These are phyloP conservation scores for Lagodon rhomboides DNA, from an alignment of 2,797 vertebrate species.

Conservation along the genomic window DNA sequence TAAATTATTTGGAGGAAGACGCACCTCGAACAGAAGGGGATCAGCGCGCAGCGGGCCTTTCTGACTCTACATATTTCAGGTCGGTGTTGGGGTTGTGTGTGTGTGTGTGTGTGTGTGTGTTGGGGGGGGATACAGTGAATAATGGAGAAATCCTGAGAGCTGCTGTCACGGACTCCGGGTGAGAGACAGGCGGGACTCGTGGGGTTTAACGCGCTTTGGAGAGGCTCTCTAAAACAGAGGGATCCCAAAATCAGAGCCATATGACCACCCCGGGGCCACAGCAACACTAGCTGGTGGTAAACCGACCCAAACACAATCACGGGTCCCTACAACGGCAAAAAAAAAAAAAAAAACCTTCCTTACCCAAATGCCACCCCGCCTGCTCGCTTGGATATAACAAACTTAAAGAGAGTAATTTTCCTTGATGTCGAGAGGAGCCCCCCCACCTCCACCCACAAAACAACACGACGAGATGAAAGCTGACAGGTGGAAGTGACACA, in stretches of 20 bases:
- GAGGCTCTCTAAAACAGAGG: slow-evolving; percentile 73
- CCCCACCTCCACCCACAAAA: slow-evolving; percentile 20
- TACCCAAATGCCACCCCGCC: slow-evolving; percentile 51
- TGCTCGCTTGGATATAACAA: slow-evolving; percentile 53
- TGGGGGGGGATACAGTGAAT: slow-evolving; percentile 49
- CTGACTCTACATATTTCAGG: slow-evolving; percentile 55
- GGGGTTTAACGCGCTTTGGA: slow-evolving; percentile 72
- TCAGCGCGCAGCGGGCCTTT: slow-evolving; percentile 29
- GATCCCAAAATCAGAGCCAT: slow-evolving; percentile 83
- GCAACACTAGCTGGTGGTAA: slow-evolving; percentile 68
- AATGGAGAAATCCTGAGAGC: slow-evolving; percentile 69
- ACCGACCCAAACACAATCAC: slow-evolving; percentile 62
- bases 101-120: too few relatives aligned
- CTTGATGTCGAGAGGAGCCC: slow-evolving; percentile 63
- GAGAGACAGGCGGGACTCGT: slow-evolving; percentile 73
- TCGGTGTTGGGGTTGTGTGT: slow-evolving; percentile 20
- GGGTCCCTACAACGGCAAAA: slow-evolving; percentile 28
- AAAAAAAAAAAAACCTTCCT: neutral
- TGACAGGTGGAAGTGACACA: slow-evolving; percentile 84
- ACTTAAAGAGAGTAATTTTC: slow-evolving; percentile 65
- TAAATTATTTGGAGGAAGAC: slow-evolving; percentile 20
- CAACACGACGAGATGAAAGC: slow-evolving; percentile 77
- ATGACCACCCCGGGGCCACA: slow-evolving; percentile 78
- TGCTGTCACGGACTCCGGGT: slow-evolving; percentile 69
- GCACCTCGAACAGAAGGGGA: slow-evolving; percentile 1